Evolutionary conservation across 2,797 vertebrate species (phyloP).

Genomic region (Macroramphosus scolopax): DNA sequence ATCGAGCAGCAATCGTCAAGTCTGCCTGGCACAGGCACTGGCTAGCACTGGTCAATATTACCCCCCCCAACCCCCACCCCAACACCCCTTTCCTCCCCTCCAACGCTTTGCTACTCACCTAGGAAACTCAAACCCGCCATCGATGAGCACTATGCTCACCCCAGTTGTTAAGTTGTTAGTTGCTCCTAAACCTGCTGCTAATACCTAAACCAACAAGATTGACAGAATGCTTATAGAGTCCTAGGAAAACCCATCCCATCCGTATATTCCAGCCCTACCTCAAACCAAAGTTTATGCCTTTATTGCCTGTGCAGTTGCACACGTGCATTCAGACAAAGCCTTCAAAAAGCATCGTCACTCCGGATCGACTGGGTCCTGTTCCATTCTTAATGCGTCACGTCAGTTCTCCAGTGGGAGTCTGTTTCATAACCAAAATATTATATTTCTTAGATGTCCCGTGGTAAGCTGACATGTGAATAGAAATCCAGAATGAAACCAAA

Average conservation of each 20-base stretch:
- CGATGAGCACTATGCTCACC: neutral
- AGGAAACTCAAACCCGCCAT: conserved; percentile 1
- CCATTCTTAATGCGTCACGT: conserved; percentile 16
- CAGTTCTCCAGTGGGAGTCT: conserved; percentile 50
- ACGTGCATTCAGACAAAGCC: conserved; percentile 50
- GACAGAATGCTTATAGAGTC: conserved; percentile 3
- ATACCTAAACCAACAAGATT: conserved; percentile 6
- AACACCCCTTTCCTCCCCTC: conserved; percentile 3
- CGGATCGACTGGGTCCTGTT: conserved; percentile 17
- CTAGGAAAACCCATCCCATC: neutral
- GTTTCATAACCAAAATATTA: conserved; percentile 72
- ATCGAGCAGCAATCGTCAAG: conserved; percentile 71
- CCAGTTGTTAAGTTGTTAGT: conserved; percentile 10
- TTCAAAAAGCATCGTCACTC: conserved; percentile 39
- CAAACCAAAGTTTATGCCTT: conserved; percentile 70
- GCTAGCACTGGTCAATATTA: conserved; percentile 57
- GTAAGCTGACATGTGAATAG: conserved; percentile 32
- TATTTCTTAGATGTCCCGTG: conserved; percentile 45
- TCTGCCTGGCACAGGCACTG: conserved; percentile 70
- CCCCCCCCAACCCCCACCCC: neutral
- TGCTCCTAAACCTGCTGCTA: conserved; percentile 33
- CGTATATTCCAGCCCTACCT: conserved; percentile 19
- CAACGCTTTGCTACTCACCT: conserved; percentile 1
- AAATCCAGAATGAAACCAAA: conserved; percentile 46
- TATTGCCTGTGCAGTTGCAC: conserved; percentile 50